phyloP scores from a whole-genome alignment of 2,888 invertebrate species.

The Abrostola triplasia region DNA sequence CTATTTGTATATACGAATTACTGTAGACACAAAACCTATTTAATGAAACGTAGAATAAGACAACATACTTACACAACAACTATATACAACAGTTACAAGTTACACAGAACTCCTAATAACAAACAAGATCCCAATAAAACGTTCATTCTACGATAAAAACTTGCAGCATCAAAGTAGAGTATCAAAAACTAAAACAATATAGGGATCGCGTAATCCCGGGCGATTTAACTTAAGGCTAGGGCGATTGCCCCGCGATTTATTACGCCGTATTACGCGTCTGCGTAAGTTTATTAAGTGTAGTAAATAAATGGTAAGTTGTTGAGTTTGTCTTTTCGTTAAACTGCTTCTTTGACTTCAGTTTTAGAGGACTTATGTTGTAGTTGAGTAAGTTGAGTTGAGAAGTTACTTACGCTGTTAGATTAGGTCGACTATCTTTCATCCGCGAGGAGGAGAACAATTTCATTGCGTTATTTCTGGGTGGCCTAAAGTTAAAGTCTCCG shows the following conservation, averaged over 20 bases:
- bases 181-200: slow-evolving; percentile 57
- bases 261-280: slow-evolving; percentile 33
- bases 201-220: slow-evolving; percentile 42
- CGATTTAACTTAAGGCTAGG: slow-evolving; percentile 45
- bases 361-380: slow-evolving; percentile 26
- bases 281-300: slow-evolving; percentile 45
- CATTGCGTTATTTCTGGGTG: too few species aligned
- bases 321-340: background rate
- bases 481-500: too few species aligned
- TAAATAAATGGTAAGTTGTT: slow-evolving; percentile 30
- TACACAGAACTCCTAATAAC: background rate
- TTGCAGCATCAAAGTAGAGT: slow-evolving; percentile 15
- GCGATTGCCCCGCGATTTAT: slow-evolving; percentile 43
- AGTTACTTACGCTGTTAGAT: too few species aligned
- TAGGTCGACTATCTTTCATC: too few species aligned
- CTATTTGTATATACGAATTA: too few species aligned
- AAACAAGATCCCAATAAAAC: slow-evolving; percentile 32
- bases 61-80: background rate
- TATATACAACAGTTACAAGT: background rate
- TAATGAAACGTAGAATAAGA: background rate
- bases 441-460: too few species aligned
- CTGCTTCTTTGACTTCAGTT: slow-evolving; percentile 13
- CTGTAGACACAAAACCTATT: too few species aligned
- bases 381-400: too few species aligned
- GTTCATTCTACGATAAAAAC: slow-evolving; percentile 31